Conservation (phyloP, 2,888 invertebrate species). For the Sminthurinus aureus region DNA sequence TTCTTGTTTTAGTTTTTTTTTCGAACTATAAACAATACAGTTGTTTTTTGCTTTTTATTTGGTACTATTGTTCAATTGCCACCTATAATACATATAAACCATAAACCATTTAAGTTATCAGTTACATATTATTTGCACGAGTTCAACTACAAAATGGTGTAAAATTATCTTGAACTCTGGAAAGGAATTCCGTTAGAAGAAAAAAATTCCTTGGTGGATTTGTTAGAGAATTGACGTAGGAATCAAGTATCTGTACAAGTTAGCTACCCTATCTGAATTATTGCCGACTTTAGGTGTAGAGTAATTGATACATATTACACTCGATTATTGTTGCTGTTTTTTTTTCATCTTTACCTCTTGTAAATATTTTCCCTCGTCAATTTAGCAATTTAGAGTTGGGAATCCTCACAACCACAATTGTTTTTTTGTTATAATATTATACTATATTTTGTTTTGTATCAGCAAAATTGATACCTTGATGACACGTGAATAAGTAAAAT, state of each 20-base stretch:
- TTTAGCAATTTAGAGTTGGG: too few relatives aligned
- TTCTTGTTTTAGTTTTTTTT: too few relatives aligned
- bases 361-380: too few relatives aligned
- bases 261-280: neutral
- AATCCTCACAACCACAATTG: too few relatives aligned
- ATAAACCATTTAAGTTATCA: neutral
- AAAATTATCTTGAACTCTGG: conserved; percentile 10
- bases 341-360: neutral
- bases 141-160: neutral
- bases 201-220: neutral
- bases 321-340: neutral
- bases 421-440: too few relatives aligned
- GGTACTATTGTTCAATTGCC: neutral
- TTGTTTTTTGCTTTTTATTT: too few relatives aligned
- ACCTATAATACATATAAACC: neutral
- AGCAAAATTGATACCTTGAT: too few relatives aligned
- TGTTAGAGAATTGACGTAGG: neutral
- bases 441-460: too few relatives aligned
- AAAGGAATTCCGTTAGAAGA: neutral
- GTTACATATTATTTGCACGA: neutral
- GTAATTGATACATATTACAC: too few relatives aligned
- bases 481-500: too few relatives aligned
- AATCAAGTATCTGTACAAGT: neutral
- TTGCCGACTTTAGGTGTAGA: too few relatives aligned
- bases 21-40: neutral